Percentiles rank a stretch among this genome's conserved stretches.
These are phyloP conservation scores for Austrolebias charrua DNA, from an alignment of 2,797 vertebrate genomes.

Conservation along the genomic window DNA sequence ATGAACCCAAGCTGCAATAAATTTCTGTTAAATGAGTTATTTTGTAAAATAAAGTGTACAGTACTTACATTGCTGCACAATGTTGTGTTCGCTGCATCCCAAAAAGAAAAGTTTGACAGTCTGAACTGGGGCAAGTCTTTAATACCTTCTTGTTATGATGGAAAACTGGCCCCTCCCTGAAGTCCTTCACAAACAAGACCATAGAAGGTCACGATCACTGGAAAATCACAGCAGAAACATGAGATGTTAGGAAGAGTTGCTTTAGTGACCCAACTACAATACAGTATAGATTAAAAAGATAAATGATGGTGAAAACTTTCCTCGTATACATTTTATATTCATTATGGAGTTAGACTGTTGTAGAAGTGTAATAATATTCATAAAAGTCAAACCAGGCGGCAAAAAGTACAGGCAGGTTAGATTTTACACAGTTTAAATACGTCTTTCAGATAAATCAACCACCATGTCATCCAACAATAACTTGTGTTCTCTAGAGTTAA, in stretches of 20 bases:
- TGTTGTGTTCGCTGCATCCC: not conserved
- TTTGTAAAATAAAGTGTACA: slow-evolving; percentile 2
- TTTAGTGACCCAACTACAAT: not conserved
- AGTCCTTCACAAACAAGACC: slow-evolving; percentile 28
- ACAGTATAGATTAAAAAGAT: too few relatives aligned
- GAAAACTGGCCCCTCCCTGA: slow-evolving; percentile 54
- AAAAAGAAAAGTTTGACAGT: slow-evolving; percentile 1
- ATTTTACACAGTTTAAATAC: too few relatives aligned
- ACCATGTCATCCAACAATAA: not conserved
- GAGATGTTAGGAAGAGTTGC: not conserved
- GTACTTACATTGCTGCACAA: slow-evolving; percentile 64
- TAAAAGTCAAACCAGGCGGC: too few relatives aligned
- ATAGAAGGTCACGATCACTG: slow-evolving; percentile 16
- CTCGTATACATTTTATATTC: too few relatives aligned
- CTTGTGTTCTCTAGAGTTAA: not conserved
- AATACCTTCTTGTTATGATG: slow-evolving; percentile 56
- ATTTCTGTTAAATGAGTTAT: not conserved
- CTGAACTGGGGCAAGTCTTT: slow-evolving; percentile 37
- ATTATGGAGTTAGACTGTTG: too few relatives aligned
- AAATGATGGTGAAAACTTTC: too few relatives aligned
- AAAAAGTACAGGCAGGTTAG: too few relatives aligned
- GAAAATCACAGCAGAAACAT: slow-evolving; percentile 12
- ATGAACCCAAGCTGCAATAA: not conserved
- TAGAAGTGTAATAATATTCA: too few relatives aligned
- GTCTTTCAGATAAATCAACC: too few relatives aligned